Evolutionary conservation across 2,888 invertebrate genomes (phyloP), one percentile per base, ranked within the genome.

Genomic region (Tetramorium bicarinatum): DNA sequence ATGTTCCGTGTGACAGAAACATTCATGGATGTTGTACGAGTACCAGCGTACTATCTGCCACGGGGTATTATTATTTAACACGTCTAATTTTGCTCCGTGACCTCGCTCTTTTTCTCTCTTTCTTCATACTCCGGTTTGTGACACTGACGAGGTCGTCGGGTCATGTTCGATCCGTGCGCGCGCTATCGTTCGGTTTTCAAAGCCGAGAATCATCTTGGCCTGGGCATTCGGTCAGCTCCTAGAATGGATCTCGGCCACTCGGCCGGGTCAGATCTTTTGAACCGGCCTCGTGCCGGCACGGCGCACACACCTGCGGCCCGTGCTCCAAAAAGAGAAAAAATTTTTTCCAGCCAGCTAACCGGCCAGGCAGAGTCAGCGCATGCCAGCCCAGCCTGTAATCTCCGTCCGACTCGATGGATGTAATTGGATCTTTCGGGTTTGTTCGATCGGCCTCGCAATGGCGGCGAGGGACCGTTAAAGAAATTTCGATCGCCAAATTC

Each of bases 211-310:
- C 82, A 84, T 88, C 87, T 85, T 80, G 83, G 61, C 67, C 74
- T 61, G 81, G 82, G 69, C 66, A 82, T 89, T 85, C 79, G 87
- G 83, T 84, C 89, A 83, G 61, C 77, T 87, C 59, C 79, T 83
- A 83, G 83, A 89, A 88, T 81, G 90, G 82, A 90, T 90, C 77
- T 90, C 89, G 90, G 90, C 90, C 90, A 90, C 79, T 90, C 90
- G 87, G 89, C 75, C 85, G 87, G 89, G 84, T 89, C 89, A 80
- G 80, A 67, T 86, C 87, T 87, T 88, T 88, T 84, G 82, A 87
- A 86, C 85, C 59, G 82, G 77, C 83, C 79, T 74, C 62, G 69
- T 80, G 52, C 34, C 84, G 74, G 44, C 54, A 71, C 49, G 56
- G n/a, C 75, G 47, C 81, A 81, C 82, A 84, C 85, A 85, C 87